Conservation (phyloP, 2,113 vertebrate species). For the Syngnathoides biaculeatus region DNA sequence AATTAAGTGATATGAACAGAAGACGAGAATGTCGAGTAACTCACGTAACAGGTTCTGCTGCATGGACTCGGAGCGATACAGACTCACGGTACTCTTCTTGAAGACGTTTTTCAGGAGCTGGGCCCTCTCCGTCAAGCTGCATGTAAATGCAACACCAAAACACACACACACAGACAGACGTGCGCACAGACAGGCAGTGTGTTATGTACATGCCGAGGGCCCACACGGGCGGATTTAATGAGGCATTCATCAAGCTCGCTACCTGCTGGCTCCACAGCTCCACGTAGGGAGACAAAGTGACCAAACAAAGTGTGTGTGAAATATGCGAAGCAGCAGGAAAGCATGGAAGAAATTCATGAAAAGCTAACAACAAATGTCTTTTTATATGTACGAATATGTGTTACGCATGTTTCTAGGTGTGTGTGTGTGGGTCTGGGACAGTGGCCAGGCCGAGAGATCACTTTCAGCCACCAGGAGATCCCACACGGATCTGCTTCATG, state of each 20-base stretch:
- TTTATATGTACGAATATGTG: conserved; percentile 6
- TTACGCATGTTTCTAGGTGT: conserved; percentile 2
- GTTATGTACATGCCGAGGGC: conserved; percentile 47
- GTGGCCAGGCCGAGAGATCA: conserved; percentile 52
- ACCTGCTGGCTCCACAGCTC: conserved; percentile 51
- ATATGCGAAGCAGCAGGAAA: conserved; percentile 17
- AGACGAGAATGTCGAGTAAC: conserved; percentile 54
- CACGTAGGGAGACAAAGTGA: conserved; percentile 17
- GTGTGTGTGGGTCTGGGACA: conserved; percentile 48
- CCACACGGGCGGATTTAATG: conserved; percentile 56
- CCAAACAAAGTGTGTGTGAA: conserved; percentile 9
- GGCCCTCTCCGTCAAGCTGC: conserved; percentile 89
- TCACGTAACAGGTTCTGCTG: conserved; percentile 96
- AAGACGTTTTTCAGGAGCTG: conserved; percentile 98
- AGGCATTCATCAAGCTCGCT: conserved; percentile 51
- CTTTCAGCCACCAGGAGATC: conserved; percentile 62
- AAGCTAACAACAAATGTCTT: conserved; percentile 5
- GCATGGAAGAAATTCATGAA: conserved; percentile 15
- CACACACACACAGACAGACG: conserved; percentile 26
- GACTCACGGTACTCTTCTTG: conserved; percentile 92
- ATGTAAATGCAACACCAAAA: conserved; percentile 36
- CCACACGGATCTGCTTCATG: conserved; percentile 52
- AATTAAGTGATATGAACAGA: background rate
- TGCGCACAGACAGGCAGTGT: conserved; percentile 27
- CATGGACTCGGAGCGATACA: conserved; percentile 92